Evolutionary conservation across 2,113 vertebrate genomes (phyloP).

Genomic region (Pristiophorus japonicus): DNA sequence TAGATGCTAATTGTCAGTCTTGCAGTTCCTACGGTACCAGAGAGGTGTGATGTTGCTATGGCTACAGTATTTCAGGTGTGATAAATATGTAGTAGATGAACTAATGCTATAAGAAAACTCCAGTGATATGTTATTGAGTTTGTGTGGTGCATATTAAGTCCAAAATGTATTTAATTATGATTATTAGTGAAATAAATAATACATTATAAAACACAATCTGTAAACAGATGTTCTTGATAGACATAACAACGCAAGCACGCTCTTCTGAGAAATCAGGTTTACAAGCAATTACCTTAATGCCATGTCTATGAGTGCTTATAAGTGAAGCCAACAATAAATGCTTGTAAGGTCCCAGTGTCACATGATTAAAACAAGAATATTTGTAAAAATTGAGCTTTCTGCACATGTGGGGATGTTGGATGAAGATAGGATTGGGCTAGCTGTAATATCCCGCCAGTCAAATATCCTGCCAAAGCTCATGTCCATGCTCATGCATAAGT

Average conservation of each 20-base stretch:
- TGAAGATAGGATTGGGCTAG: not conserved
- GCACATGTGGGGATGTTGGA: not conserved
- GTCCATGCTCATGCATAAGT: not conserved
- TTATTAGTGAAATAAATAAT: constrained; percentile 24
- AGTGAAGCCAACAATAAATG: not conserved
- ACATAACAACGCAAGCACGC: constrained; percentile 8
- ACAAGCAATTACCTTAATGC: constrained; percentile 32
- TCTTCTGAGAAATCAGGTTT: constrained; percentile 30
- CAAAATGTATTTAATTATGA: constrained; percentile 35
- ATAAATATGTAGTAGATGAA: constrained; percentile 34
- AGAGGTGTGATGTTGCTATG: constrained; percentile 31
- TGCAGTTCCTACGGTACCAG: not conserved
- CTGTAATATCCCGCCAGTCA: not conserved
- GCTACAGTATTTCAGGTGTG: constrained; percentile 12
- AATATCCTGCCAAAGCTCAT: not conserved
- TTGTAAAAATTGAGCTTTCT: not conserved
- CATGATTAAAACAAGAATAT: not conserved
- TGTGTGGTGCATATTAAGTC: constrained; percentile 23
- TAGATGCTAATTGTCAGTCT: constrained; percentile 31
- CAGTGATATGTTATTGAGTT: constrained; percentile 28
- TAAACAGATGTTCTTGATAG: constrained; percentile 29
- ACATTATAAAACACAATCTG: not conserved
- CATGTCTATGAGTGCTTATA: not conserved
- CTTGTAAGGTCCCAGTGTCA: not conserved
- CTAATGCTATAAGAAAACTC: constrained; percentile 16